These are phyloP conservation scores for Lophura nycthemera DNA, from an alignment of 2,113 vertebrate genomes.

Conservation along the genomic window DNA sequence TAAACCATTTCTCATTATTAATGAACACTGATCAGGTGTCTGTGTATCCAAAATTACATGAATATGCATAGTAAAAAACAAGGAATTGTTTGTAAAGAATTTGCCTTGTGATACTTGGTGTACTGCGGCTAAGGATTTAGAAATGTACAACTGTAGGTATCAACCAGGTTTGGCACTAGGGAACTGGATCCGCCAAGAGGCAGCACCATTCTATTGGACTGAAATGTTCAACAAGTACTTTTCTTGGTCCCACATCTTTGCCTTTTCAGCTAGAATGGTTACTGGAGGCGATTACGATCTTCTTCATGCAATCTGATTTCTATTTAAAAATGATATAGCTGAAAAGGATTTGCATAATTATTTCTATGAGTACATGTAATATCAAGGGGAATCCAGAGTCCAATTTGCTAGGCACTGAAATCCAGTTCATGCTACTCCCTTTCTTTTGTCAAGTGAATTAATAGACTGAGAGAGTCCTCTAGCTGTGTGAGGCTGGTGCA, in stretches of 20 bases:
- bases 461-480: conserved; percentile 71
- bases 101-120: conserved; percentile 62
- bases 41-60: conserved; percentile 78
- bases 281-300: conserved; percentile 72
- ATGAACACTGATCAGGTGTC: conserved; percentile 81
- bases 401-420: conserved; percentile 63
- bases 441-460: conserved; percentile 56
- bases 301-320: conserved; percentile 77
- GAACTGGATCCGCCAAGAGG: conserved; percentile 33
- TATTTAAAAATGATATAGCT: conserved; percentile 76
- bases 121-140: no score
- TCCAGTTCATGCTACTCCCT: conserved; percentile 39
- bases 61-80: conserved; percentile 80
- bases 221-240: conserved; percentile 70
- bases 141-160: no score
- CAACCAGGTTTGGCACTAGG: background rate
- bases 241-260: conserved; percentile 41
- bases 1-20: conserved; percentile 84
- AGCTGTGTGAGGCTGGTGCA: conserved; percentile 45
- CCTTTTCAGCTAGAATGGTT: conserved; percentile 62
- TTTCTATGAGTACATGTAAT: conserved; percentile 75
- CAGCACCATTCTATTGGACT: conserved; percentile 35
- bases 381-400: conserved; percentile 65
- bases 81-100: conserved; percentile 70
- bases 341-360: conserved; percentile 79